Percentiles rank a stretch among this genome's conserved stretches.
Conservation (phyloP, 2,888 invertebrate species). For the Drosophila koepferae region DNA sequence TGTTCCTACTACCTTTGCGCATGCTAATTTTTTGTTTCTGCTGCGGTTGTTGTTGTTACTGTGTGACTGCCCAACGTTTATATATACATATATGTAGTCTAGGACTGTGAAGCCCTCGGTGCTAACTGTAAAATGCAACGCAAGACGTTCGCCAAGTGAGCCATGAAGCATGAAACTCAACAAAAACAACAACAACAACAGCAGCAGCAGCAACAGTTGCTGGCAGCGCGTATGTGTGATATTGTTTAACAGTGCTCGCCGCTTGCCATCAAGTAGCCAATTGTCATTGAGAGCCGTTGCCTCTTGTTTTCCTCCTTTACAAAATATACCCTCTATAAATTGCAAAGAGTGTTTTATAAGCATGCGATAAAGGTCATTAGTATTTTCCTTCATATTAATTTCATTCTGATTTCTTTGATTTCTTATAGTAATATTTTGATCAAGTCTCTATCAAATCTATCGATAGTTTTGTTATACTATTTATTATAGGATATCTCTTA, state of each 20-base stretch:
- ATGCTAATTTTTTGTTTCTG: conserved; percentile 68
- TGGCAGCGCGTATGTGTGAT: conserved; percentile 49
- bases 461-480: neutral
- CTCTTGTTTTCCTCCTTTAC: conserved; percentile 25
- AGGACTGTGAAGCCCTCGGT: conserved; percentile 56
- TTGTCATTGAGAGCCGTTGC: conserved; percentile 62
- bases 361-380: neutral
- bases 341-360: neutral
- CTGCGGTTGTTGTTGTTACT: conserved; percentile 11
- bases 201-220: conserved; percentile 22
- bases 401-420: neutral
- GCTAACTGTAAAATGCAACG: conserved; percentile 67
- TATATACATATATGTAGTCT: conserved; percentile 16
- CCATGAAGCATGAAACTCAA: conserved; percentile 73
- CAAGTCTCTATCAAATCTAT: neutral
- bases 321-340: conserved; percentile 36
- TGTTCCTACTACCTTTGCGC: conserved; percentile 58
- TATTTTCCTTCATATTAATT: neutral
- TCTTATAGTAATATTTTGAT: neutral
- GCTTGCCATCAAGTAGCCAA: conserved; percentile 58
- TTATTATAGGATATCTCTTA: conserved; percentile 22
- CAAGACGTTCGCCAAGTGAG: conserved; percentile 62
- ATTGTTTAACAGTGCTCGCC: conserved; percentile 30
- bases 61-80: conserved; percentile 46
- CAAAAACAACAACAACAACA: conserved; percentile 12